Conservation (phyloP, 2,113 vertebrate species). For the Etheostoma spectabile region DNA sequence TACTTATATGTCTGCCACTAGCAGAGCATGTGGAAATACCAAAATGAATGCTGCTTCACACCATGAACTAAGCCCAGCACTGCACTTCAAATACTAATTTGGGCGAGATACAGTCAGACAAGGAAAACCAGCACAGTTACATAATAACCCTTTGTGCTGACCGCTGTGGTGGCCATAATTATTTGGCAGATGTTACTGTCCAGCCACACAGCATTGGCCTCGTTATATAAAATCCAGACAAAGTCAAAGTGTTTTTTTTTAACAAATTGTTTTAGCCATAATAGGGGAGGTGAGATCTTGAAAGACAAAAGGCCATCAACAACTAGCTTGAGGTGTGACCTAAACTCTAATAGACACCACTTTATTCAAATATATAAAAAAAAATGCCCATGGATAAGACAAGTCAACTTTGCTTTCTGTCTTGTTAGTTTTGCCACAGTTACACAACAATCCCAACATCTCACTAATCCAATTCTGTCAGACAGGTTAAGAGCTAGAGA, state of each 20-base stretch:
- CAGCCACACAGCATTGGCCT: conserved; percentile 20
- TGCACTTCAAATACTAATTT: too few relatives aligned
- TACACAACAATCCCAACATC: conserved; percentile 53
- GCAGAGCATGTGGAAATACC: too few relatives aligned
- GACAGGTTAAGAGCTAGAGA: conserved; percentile 25
- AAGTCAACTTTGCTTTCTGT: conserved; percentile 19
- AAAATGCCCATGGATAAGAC: not conserved
- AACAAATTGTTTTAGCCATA: conserved; percentile 5
- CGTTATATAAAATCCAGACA: conserved; percentile 53
- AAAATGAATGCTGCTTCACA: too few relatives aligned
- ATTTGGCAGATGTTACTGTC: conserved; percentile 52
- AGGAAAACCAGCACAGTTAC: too few relatives aligned
- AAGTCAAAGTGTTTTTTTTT: not conserved
- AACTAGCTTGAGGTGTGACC: not conserved
- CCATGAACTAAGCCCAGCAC: too few relatives aligned
- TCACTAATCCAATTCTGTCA: conserved; percentile 66
- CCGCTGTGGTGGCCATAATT: conserved; percentile 35
- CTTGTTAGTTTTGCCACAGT: conserved; percentile 37
- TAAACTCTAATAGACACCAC: not conserved
- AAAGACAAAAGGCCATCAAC: not conserved
- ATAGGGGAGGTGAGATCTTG: not conserved
- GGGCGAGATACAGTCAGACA: too few relatives aligned
- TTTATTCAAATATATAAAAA: conserved; percentile 2
- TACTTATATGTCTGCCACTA: too few relatives aligned
- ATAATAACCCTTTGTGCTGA: conserved; percentile 59